These are phyloP conservation scores for Stegodyphus dumicola DNA, from an alignment of 1,140 invertebrate species.

Conservation along the genomic window DNA sequence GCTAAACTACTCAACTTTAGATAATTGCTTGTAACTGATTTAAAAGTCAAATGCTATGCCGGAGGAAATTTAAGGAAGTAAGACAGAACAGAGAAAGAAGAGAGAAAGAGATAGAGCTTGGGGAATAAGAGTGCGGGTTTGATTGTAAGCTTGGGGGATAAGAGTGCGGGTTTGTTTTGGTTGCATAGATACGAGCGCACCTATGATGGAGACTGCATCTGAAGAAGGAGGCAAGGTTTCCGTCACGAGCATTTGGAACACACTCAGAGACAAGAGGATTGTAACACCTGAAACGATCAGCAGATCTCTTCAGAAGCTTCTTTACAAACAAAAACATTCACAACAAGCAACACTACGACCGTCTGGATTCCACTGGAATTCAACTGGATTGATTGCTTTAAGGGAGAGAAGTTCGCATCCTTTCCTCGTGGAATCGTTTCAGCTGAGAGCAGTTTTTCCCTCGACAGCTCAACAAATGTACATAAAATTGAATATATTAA, in stretches of 20 bases:
- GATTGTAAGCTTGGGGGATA: background rate
- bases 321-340: constrained; percentile 57
- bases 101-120: constrained; percentile 18
- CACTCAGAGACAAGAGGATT: constrained; percentile 98
- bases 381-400: no score
- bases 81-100: background rate
- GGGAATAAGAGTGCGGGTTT: constrained; percentile 15
- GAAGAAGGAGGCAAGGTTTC: constrained; percentile 96
- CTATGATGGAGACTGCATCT: constrained; percentile 96
- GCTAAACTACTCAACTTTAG: background rate
- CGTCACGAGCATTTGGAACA: constrained; percentile 97
- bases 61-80: background rate
- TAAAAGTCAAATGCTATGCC: constrained; percentile 40
- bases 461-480: no score
- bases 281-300: constrained; percentile 84
- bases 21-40: background rate
- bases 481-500: no score
- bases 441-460: no score
- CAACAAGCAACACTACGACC: constrained; percentile 58
- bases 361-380: background rate
- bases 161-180: constrained; percentile 7
- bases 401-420: no score
- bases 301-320: constrained; percentile 60
- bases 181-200: constrained; percentile 72
- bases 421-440: no score